A percentile compares a stretch with the other conserved stretches of the same genome.
Conservation (phyloP, 2,797 vertebrate genomes). For the Nyctibius grandis region DNA sequence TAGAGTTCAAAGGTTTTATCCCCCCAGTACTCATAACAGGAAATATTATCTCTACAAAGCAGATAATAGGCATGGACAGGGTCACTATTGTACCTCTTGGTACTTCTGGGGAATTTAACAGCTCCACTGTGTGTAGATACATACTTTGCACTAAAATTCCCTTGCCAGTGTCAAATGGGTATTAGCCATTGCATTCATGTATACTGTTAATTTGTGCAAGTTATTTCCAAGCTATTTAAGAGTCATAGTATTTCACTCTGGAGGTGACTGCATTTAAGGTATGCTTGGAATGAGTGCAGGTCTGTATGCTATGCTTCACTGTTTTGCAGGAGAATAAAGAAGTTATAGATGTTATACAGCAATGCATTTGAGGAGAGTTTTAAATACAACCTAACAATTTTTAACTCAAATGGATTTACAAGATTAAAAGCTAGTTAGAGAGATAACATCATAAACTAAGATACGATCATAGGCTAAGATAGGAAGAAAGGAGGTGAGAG, state of each 20-base stretch:
- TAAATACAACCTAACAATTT: not conserved
- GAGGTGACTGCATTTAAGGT: not conserved
- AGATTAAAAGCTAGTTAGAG: not conserved
- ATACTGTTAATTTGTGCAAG: not conserved
- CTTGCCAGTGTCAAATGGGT: not conserved
- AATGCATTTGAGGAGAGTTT: not conserved
- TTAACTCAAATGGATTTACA: not conserved
- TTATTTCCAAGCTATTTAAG: not conserved
- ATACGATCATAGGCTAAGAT: fast-evolving
- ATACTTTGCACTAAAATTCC: not conserved
- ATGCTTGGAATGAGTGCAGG: not conserved
- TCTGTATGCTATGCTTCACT: not conserved
- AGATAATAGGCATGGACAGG: not conserved
- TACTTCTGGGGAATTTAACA: not conserved
- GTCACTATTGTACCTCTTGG: not conserved
- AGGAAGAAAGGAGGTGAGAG: not conserved
- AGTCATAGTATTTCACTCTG: not conserved
- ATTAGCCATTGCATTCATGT: not conserved
- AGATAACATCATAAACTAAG: not conserved
- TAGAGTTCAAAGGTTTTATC: not conserved
- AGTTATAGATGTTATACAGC: not conserved
- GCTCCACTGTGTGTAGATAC: not conserved
- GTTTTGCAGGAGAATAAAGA: not conserved
- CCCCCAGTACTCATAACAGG: not conserved
- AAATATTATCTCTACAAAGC: not conserved